Base-by-base conservation (phyloP, 2,113 vertebrate genomes). In the Albula goreensis region DNA sequence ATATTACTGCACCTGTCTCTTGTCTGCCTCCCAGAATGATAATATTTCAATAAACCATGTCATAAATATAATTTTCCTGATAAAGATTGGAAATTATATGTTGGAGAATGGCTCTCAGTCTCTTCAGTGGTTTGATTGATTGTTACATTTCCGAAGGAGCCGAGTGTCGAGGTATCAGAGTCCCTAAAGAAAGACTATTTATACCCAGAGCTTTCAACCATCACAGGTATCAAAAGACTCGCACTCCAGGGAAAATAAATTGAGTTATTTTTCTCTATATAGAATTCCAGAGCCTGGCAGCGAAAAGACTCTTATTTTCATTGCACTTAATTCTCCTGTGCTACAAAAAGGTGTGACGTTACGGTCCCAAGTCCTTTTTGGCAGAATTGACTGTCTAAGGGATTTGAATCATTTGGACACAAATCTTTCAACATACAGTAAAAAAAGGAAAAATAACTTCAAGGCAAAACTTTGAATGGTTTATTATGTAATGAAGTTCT, bases 181-280 rank as follows among this genome's bases (percentile, higher is more conserved):
- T 74, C 70, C n/a, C n/a, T 31, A 25, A 74, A 74, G 70, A 74
- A 74, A 31, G 70, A 74, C 6, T 22, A 74, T 74, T 74, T 74
- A 74, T 74, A 74, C 70, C 70, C 31, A 22, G 70, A 74, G 5
- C 70, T 74, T 74, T 74, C 70, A 70, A 70, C 19, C 63, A 74
- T 74, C 31, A n/a, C 70, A n/a, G 70, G 70, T 74, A 74, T 31
- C 70, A 74, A 74, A 74, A 74, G 70, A 11, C 70, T 25, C 31
- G 2, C 31, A 74, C 70, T 74, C 9, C 22, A 31, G 70, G 70
- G n/a, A 74, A 74, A 74, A 74, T 74, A 74, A 74, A 74, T 74
- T 31, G 70, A 74, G 70, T 74, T 74, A 74, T 74, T 74, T 74
- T 74, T 74, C n/a, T 74, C 70, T 74, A 19, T 74, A 74, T 74